Percentiles rank a stretch among this genome's conserved stretches.
Evolutionary conservation across 2,797 vertebrate species (phyloP).

Genomic region (Eutrigla gurnardus): DNA sequence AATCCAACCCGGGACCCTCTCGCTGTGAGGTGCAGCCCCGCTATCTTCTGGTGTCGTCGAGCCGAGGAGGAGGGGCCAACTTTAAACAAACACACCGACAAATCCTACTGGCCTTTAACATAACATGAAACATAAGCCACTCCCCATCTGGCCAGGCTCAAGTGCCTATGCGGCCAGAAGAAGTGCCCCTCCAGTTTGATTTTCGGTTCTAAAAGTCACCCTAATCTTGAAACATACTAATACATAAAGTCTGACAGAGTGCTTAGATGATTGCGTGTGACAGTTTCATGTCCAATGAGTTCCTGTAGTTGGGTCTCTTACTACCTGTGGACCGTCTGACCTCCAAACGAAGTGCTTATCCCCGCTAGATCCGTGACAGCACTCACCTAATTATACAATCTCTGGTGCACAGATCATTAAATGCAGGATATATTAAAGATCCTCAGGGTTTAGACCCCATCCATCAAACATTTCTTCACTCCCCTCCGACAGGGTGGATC

Average conservation of each 20-base stretch:
- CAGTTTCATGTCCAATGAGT: constrained; percentile 13
- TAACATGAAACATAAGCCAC: neutral
- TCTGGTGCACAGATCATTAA: constrained; percentile 60
- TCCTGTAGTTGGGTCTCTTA: constrained; percentile 15
- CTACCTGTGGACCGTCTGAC: constrained; percentile 27
- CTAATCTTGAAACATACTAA: neutral
- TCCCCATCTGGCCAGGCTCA: neutral
- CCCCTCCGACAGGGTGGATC: constrained; percentile 28
- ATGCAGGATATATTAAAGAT: constrained; percentile 63
- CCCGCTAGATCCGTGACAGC: constrained; percentile 34
- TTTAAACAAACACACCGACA: neutral
- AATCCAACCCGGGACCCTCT: too few relatives aligned
- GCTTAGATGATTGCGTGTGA: constrained; percentile 3
- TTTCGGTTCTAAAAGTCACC: constrained; percentile 7
- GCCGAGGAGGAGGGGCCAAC: too few relatives aligned
- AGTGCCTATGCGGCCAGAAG: too few relatives aligned
- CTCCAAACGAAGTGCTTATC: constrained; percentile 38
- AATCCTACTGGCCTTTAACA: neutral
- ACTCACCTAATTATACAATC: constrained; percentile 67
- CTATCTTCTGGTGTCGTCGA: too few relatives aligned
- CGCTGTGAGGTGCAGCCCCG: too few relatives aligned
- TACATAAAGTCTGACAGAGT: neutral
- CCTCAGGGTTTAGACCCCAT: constrained; percentile 48
- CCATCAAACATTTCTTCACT: constrained; percentile 56
- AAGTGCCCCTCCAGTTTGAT: neutral